phyloP scores from a whole-genome alignment of 2,113 vertebrate species.

The Oostethus manadensis region DNA sequence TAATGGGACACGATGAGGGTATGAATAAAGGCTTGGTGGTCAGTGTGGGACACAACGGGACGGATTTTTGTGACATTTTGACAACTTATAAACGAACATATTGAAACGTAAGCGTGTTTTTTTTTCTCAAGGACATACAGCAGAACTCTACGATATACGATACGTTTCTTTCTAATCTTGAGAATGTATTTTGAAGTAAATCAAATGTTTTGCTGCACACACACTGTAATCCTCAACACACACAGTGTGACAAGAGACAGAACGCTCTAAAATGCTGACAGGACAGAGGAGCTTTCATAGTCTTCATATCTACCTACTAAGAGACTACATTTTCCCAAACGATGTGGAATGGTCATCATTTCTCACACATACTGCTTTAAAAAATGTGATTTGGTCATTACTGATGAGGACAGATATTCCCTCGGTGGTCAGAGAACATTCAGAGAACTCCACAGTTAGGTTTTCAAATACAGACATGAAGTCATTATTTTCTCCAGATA shows the following conservation, averaged over 20 bases:
- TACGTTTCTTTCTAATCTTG: too few relatives aligned
- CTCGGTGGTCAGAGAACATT: slow-evolving; percentile 47
- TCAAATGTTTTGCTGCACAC: slow-evolving; percentile 26
- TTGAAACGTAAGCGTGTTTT: too few relatives aligned
- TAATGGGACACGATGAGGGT: too few relatives aligned
- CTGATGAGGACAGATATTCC: slow-evolving; percentile 56
- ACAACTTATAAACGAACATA: too few relatives aligned
- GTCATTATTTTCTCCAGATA: slow-evolving; percentile 68
- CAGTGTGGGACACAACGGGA: too few relatives aligned
- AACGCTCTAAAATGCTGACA: slow-evolving; percentile 55
- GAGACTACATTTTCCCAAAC: slow-evolving; percentile 34
- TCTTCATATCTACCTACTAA: slow-evolving; percentile 35
- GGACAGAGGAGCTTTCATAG: slow-evolving; percentile 39
- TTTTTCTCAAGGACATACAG: too few relatives aligned
- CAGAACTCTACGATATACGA: too few relatives aligned
- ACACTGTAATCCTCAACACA: slow-evolving; percentile 2
- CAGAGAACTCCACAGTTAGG: slow-evolving; percentile 49
- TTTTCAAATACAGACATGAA: slow-evolving; percentile 46
- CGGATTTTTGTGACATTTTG: too few relatives aligned
- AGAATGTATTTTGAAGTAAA: slow-evolving; percentile 6
- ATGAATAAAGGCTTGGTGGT: too few relatives aligned
- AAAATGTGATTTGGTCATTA: slow-evolving; percentile 42
- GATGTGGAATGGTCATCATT: not conserved
- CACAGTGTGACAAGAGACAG: slow-evolving; percentile 25
- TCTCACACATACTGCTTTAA: slow-evolving; percentile 1